phyloP scores from a whole-genome alignment of 2,888 invertebrate species.

The Eilema depressum region DNA sequence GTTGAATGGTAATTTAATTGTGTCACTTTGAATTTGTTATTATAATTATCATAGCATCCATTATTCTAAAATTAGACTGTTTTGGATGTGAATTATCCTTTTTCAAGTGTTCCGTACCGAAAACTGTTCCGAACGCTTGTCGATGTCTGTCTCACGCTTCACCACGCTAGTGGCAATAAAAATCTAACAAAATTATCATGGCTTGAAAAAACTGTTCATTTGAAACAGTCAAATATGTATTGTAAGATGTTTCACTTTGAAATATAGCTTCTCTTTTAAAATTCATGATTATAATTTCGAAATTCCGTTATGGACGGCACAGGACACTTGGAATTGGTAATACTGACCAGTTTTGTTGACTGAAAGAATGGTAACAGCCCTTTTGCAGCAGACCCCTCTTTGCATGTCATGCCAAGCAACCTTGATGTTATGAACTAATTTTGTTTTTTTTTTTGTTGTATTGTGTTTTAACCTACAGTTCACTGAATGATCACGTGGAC shows the following conservation, averaged over 20 bases:
- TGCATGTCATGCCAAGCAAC: constrained; percentile 79
- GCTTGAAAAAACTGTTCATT: constrained; percentile 27
- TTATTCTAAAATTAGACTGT: constrained; percentile 32
- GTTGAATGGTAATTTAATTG: constrained; percentile 26
- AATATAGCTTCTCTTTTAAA: neutral
- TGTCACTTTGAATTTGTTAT: constrained; percentile 26
- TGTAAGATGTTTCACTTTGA: neutral
- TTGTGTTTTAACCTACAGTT: constrained; percentile 69
- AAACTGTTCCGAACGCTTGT: constrained; percentile 47
- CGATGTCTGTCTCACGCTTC: constrained; percentile 61
- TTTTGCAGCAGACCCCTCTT: constrained; percentile 47
- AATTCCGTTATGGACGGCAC: constrained; percentile 36
- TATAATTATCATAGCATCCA: constrained; percentile 30
- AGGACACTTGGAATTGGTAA: constrained; percentile 37
- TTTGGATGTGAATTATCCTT: constrained; percentile 36
- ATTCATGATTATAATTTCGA: constrained; percentile 8
- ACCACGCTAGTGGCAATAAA: constrained; percentile 57
- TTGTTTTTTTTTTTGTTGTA: constrained; percentile 61
- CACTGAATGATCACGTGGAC: constrained; percentile 66
- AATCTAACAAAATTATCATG: constrained; percentile 51
- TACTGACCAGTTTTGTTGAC: constrained; percentile 41
- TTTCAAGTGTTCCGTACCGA: constrained; percentile 49
- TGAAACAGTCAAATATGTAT: neutral
- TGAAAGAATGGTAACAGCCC: constrained; percentile 38
- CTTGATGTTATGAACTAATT: constrained; percentile 60